Evolutionary conservation across 2,888 invertebrate genomes (phyloP).

Genomic region (Caenorhabditis sp.): DNA sequence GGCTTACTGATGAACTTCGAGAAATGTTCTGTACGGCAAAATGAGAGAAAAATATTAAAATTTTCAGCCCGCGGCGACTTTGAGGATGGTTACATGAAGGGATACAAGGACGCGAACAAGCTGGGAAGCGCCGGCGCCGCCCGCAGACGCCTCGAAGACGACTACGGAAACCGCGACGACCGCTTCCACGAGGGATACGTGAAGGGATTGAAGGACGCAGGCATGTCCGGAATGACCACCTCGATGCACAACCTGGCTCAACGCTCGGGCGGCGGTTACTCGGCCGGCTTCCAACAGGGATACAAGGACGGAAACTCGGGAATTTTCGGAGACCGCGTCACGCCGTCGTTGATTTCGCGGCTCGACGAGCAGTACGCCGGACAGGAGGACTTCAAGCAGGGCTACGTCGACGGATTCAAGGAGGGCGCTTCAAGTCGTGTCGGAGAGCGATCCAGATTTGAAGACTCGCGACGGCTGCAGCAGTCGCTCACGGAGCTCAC

Average conservation of each 20-base stretch:
- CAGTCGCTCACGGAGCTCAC: slow-evolving; percentile 78
- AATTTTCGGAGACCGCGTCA: slow-evolving; percentile 78
- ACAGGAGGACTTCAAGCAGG: slow-evolving; percentile 79
- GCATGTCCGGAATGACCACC: slow-evolving; percentile 77
- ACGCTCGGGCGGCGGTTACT: slow-evolving; percentile 74
- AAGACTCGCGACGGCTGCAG: slow-evolving; percentile 76
- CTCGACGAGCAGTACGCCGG: slow-evolving; percentile 79
- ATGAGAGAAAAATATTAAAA: not conserved
- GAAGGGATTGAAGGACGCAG: slow-evolving; percentile 77
- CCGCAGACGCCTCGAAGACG: slow-evolving; percentile 73
- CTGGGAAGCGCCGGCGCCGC: slow-evolving; percentile 71
- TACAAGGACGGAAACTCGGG: slow-evolving; percentile 78
- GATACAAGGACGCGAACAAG: slow-evolving; percentile 78
- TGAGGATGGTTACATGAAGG: slow-evolving; percentile 78
- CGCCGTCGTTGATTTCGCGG: slow-evolving; percentile 76
- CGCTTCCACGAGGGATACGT: slow-evolving; percentile 78
- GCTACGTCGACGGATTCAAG: slow-evolving; percentile 79
- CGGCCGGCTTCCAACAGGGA: slow-evolving; percentile 79
- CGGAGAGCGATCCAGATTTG: slow-evolving; percentile 67
- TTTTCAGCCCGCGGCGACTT: slow-evolving; percentile 63
- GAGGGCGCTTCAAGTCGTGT: slow-evolving; percentile 73
- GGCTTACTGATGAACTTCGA: no score
- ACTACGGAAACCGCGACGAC: slow-evolving; percentile 73
- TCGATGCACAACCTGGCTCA: slow-evolving; percentile 79
- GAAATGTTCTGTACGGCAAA: no score